Evolutionary conservation across 2,797 vertebrate species (phyloP).

Genomic region (Morelia viridis): DNA sequence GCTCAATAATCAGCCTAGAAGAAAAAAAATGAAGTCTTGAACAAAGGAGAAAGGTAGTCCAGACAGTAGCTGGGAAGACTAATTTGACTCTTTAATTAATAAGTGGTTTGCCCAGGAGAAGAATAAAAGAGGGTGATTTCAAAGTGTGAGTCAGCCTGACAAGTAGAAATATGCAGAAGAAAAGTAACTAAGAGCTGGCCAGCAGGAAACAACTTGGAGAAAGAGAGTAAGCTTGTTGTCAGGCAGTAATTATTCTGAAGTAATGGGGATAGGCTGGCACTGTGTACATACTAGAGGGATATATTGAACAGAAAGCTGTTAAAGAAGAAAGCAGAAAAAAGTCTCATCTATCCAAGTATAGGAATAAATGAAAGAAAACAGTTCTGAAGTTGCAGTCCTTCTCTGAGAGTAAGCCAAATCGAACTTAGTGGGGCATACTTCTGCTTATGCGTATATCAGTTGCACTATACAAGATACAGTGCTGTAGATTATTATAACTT

Average conservation of each 20-base stretch:
- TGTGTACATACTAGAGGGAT: slow-evolving; percentile 2
- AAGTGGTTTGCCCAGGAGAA: slow-evolving; percentile 30
- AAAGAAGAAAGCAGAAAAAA: background rate
- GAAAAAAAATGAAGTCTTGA: background rate
- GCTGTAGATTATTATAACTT: background rate
- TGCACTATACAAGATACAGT: background rate
- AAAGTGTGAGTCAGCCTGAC: slow-evolving; percentile 33
- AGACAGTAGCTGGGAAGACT: slow-evolving; percentile 7
- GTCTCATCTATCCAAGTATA: slow-evolving; percentile 1
- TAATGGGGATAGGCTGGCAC: slow-evolving; percentile 23
- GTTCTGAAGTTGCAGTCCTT: background rate
- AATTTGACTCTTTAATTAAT: slow-evolving; percentile 30
- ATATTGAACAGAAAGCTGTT: slow-evolving; percentile 5
- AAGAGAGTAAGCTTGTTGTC: background rate
- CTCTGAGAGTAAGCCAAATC: background rate
- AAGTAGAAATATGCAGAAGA: slow-evolving; percentile 38
- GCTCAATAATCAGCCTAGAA: background rate
- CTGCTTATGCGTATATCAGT: background rate
- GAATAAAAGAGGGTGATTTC: slow-evolving; percentile 53
- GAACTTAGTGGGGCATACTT: background rate
- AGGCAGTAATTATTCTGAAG: slow-evolving; percentile 38
- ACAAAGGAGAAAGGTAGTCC: background rate
- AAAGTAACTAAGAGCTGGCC: slow-evolving; percentile 43
- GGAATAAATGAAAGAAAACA: background rate
- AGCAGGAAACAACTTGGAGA: slow-evolving; percentile 26